These are phyloP conservation scores for Meriones psammophilus DNA, from an alignment of 2,797 vertebrate genomes.

Conservation along the genomic window DNA sequence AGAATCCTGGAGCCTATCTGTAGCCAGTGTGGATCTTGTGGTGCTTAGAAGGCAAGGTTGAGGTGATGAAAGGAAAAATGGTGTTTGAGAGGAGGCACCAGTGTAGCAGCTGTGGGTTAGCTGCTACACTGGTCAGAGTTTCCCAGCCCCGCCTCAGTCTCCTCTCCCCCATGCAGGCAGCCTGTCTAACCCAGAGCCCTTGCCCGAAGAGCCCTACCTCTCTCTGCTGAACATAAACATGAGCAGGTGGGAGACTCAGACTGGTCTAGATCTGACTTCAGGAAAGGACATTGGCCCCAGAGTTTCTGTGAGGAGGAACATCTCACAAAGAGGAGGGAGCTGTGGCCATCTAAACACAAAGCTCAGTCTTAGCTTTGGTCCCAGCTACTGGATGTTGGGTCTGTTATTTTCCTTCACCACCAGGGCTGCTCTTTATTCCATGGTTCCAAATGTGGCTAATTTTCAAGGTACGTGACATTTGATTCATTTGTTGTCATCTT, in stretches of 20 bases:
- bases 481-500: conserved; percentile 13
- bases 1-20: background rate
- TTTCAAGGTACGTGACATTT: background rate
- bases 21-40: background rate
- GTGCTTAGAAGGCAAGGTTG: background rate
- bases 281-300: background rate
- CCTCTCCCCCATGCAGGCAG: background rate
- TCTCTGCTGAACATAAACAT: too few relatives aligned
- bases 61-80: background rate
- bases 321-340: background rate
- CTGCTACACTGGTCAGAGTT: background rate
- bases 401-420: background rate
- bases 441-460: background rate
- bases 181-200: background rate
- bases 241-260: background rate
- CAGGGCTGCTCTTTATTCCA: background rate
- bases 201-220: background rate
- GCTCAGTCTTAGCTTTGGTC: background rate
- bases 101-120: background rate
- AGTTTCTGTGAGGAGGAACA: conserved; percentile 11
- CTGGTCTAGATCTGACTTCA: background rate
- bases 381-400: background rate
- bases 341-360: background rate
- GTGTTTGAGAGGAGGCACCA: background rate
- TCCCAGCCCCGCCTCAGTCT: rapidly evolving